These are phyloP conservation scores for Monopis laevigella DNA, from an alignment of 2,888 invertebrate genomes.

Conservation along the genomic window DNA sequence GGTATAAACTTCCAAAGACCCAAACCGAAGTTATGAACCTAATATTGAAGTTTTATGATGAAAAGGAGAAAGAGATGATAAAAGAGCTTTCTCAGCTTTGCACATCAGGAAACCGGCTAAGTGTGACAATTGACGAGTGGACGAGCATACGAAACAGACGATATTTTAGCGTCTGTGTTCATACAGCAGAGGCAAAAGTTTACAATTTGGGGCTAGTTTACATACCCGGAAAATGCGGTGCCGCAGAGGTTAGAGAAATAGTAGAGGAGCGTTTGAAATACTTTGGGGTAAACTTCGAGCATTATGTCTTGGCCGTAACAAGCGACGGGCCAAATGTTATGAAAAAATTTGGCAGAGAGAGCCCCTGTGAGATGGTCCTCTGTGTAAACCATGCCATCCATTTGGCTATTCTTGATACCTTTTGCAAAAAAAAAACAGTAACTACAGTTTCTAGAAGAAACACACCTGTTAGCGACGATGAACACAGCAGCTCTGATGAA, in stretches of 20 bases:
- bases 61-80: constrained; percentile 17
- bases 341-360: constrained; percentile 12
- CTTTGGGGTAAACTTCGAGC: constrained; percentile 7
- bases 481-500: constrained; percentile 13
- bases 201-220: constrained; percentile 15
- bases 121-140: constrained; percentile 15
- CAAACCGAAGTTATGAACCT: constrained; percentile 15
- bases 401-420: constrained; percentile 14
- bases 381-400: constrained; percentile 12
- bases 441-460: constrained; percentile 13
- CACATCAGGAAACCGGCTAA: constrained; percentile 14
- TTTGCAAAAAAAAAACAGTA: no score
- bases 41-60: constrained; percentile 17
- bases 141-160: no score
- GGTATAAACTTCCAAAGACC: constrained; percentile 13
- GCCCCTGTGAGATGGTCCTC: constrained; percentile 11
- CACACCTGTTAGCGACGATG: constrained; percentile 12
- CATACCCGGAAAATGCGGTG: constrained; percentile 12
- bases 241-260: constrained; percentile 13
- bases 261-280: constrained; percentile 13
- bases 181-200: no score
- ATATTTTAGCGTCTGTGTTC: no score
- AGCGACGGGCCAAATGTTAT: constrained; percentile 13
- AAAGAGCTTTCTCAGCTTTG: constrained; percentile 15
- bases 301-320: constrained; percentile 3